Conservation (phyloP, 2,888 invertebrate species). For the Myathropa florea region DNA sequence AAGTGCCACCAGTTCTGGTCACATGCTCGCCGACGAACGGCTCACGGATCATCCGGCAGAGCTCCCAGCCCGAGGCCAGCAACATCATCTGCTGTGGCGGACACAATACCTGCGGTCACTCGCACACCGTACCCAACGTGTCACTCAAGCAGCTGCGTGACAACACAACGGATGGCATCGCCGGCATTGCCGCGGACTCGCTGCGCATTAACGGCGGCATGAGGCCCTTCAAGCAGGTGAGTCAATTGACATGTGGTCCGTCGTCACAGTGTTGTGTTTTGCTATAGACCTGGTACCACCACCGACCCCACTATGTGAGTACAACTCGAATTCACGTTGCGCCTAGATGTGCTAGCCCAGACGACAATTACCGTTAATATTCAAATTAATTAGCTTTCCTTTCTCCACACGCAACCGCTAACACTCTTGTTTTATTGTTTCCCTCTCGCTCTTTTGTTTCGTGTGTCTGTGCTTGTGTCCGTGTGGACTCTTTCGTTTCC, state of each 20-base stretch:
- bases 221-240: slow-evolving; percentile 97
- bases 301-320: slow-evolving; percentile 61
- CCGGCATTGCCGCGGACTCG: slow-evolving; percentile 97
- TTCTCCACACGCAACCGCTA: slow-evolving; percentile 59
- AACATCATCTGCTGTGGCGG: slow-evolving; percentile 82
- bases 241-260: slow-evolving; percentile 73
- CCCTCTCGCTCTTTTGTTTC: not conserved
- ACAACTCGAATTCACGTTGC: slow-evolving; percentile 58
- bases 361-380: slow-evolving; percentile 69
- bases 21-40: slow-evolving; percentile 86
- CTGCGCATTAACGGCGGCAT: slow-evolving; percentile 97
- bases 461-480: not conserved
- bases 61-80: slow-evolving; percentile 81
- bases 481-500: not conserved
- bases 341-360: slow-evolving; percentile 68
- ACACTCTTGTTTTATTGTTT: slow-evolving; percentile 22
- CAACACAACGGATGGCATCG: slow-evolving; percentile 92
- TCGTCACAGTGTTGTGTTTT: slow-evolving; percentile 49
- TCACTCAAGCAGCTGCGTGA: slow-evolving; percentile 91
- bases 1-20: slow-evolving; percentile 86
- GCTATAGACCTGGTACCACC: slow-evolving; percentile 42
- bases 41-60: slow-evolving; percentile 89
- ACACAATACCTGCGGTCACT: slow-evolving; percentile 84
- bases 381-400: slow-evolving; percentile 58
- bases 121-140: slow-evolving; percentile 88